These are phyloP conservation scores for Probaryconus sp. DNA, from an alignment of 1,140 invertebrate species.

Conservation along the genomic window DNA sequence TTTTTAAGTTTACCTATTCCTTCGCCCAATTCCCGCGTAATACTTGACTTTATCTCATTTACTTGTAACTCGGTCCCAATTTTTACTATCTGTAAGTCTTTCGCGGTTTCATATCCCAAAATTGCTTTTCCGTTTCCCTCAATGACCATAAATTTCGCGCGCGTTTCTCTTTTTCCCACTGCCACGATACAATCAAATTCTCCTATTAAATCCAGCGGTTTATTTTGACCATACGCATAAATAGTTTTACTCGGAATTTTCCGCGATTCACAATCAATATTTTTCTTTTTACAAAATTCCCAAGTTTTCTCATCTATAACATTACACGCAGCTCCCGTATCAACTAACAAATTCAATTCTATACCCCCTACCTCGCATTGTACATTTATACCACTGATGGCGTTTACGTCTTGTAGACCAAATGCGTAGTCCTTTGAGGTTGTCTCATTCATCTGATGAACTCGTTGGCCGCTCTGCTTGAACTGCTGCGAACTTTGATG, in stretches of 20 bases:
- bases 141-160: slow-evolving; percentile 27
- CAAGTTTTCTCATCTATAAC: slow-evolving; percentile 14
- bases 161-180: neutral
- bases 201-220: slow-evolving; percentile 19
- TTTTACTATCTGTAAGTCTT: slow-evolving; percentile 37
- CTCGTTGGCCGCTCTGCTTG: slow-evolving; percentile 1
- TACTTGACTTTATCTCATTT: slow-evolving; percentile 3
- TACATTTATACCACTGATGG: neutral
- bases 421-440: slow-evolving; percentile 22
- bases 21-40: slow-evolving; percentile 1
- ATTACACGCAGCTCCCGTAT: slow-evolving; percentile 39
- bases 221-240: slow-evolving; percentile 20
- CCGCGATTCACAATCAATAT: slow-evolving; percentile 12
- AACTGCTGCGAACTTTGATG: neutral
- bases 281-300: slow-evolving; percentile 13
- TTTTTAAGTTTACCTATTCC: slow-evolving; percentile 35
- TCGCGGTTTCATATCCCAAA: slow-evolving; percentile 36
- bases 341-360: slow-evolving; percentile 15
- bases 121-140: slow-evolving; percentile 16
- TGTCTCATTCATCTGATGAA: neutral
- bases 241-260: slow-evolving; percentile 1
- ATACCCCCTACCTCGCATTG: slow-evolving; percentile 16
- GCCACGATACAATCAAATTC: slow-evolving; percentile 22
- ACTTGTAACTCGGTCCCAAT: slow-evolving; percentile 33
- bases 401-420: slow-evolving; percentile 1